A percentile compares a stretch with the other conserved stretches of the same genome.
phyloP scores from a whole-genome alignment of 2,113 vertebrate genomes.

The Alligator mississippiensis region DNA sequence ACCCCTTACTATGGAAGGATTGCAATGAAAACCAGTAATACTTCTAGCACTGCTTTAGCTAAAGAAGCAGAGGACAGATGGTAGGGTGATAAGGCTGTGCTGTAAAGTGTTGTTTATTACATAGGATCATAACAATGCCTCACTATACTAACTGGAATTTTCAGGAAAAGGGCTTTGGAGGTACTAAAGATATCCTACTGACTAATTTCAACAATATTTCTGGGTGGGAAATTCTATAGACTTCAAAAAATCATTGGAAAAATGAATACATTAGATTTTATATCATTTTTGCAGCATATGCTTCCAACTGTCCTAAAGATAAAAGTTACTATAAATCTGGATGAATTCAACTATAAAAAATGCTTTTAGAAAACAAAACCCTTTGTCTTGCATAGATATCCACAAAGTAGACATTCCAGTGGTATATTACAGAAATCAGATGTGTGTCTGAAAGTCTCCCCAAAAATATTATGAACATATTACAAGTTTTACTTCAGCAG shows the following conservation, averaged over 20 bases:
- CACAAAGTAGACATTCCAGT: neutral
- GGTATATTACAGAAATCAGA: neutral
- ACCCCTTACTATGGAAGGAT: too few species aligned
- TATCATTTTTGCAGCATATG: neutral
- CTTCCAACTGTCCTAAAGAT: neutral
- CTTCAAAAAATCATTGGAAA: too few species aligned
- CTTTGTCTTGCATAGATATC: neutral
- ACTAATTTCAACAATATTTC: neutral
- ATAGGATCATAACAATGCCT: neutral
- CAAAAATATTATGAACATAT: neutral
- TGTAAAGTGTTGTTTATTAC: neutral
- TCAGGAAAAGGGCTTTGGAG: neutral
- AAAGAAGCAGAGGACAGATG: neutral
- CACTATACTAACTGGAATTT: neutral
- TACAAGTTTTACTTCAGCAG: neutral
- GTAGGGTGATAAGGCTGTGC: neutral
- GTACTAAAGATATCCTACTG: neutral
- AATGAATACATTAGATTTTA: too few species aligned
- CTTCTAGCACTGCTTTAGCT: neutral
- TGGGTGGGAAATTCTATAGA: too few species aligned
- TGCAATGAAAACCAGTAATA: slow-evolving; percentile 24
- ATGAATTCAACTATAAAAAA: neutral
- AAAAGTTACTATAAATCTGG: neutral
- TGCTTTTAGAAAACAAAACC: neutral
- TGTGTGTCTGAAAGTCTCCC: too few species aligned